Percentiles rank a stretch among this genome's conserved stretches.
These are phyloP conservation scores for Aporophyla nigra DNA, from an alignment of 2,888 invertebrate genomes.

Conservation along the genomic window DNA sequence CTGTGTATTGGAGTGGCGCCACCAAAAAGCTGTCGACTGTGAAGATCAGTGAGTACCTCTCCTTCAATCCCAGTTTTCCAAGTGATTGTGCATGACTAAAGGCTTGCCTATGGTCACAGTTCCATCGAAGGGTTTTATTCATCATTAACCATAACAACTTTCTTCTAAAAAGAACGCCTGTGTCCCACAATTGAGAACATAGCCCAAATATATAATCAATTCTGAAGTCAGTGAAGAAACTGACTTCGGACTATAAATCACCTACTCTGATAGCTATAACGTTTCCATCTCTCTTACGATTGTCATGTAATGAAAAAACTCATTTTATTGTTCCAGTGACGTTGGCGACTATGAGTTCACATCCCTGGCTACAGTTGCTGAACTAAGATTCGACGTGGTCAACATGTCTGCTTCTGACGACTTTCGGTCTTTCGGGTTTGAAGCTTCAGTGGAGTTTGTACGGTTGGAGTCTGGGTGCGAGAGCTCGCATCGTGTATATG, in stretches of 20 bases:
- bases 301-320: no score
- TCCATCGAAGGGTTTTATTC: no score
- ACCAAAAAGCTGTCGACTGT: no score
- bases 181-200: no score
- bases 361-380: constrained; percentile 94
- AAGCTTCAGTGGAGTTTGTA: constrained; percentile 95
- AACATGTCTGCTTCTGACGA: constrained; percentile 97
- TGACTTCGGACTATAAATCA: not conserved
- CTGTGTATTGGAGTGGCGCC: no score
- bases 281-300: not conserved
- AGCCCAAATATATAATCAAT: not conserved
- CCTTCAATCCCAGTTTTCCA: no score
- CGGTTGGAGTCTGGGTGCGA: constrained; percentile 93
- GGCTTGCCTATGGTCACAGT: no score
- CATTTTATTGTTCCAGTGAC: constrained; percentile 77
- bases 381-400: constrained; percentile 95
- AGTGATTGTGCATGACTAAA: no score
- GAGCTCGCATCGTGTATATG: constrained; percentile 93
- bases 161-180: no score
- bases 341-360: constrained; percentile 93
- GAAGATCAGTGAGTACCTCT: no score
- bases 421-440: constrained; percentile 96
- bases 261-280: not conserved
- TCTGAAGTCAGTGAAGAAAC: not conserved
- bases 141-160: no score